phyloP scores from a whole-genome alignment of 2,888 invertebrate genomes.

The Sphaeridia pumilis region DNA sequence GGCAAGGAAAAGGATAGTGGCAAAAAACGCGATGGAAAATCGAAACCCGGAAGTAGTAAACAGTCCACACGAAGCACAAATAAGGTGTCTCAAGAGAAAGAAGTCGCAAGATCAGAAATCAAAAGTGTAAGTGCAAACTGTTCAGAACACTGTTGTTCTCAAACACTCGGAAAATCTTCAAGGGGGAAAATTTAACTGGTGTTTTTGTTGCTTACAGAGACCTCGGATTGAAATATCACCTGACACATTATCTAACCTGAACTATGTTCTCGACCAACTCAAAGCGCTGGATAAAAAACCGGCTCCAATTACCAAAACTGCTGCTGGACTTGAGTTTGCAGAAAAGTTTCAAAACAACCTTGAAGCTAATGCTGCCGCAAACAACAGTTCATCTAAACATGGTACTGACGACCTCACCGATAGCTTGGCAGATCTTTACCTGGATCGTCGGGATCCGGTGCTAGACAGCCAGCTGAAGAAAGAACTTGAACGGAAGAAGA shows the following conservation, averaged over 20 bases:
- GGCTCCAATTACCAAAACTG: background rate
- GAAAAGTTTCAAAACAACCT: constrained; percentile 9
- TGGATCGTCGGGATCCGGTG: constrained; percentile 2
- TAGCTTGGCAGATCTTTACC: constrained; percentile 2
- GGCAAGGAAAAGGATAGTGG: background rate
- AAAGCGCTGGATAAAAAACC: constrained; percentile 3
- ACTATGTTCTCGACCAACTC: background rate
- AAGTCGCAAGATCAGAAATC: constrained; percentile 1
- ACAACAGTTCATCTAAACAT: background rate
- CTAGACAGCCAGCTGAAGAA: constrained; percentile 7
- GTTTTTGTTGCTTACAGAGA: constrained; percentile 1
- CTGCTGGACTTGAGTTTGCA: constrained; percentile 4
- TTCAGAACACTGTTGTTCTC: background rate
- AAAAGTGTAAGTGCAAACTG: constrained; percentile 2
- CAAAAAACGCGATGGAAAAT: background rate
- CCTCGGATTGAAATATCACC: constrained; percentile 9
- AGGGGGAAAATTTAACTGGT: background rate
- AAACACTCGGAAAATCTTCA: background rate
- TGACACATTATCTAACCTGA: background rate
- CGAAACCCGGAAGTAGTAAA: background rate
- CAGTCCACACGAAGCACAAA: background rate
- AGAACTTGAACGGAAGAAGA: constrained; percentile 12
- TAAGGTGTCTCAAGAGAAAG: background rate
- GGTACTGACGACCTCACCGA: background rate
- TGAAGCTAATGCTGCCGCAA: constrained; percentile 10